A percentile compares a stretch with the other conserved stretches of the same genome.
Evolutionary conservation across 2,888 invertebrate genomes (phyloP).

Genomic region (Ptilodon capucinus): DNA sequence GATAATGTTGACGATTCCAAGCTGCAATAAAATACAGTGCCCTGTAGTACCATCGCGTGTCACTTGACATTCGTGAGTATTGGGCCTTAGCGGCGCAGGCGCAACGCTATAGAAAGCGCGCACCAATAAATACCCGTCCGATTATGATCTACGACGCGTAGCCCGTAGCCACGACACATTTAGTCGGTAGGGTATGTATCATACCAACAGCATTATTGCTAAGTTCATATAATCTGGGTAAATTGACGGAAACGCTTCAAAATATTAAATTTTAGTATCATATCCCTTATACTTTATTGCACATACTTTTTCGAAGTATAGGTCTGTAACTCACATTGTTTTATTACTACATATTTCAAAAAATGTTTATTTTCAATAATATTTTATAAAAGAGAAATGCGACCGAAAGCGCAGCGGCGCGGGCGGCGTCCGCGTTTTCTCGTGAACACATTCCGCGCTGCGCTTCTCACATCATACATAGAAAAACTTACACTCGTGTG

Average conservation of each 20-base stretch:
- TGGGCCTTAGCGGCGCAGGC: constrained; percentile 43
- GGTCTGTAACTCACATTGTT: too few species aligned
- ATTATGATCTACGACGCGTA: constrained; percentile 81
- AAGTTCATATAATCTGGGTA: constrained; percentile 1
- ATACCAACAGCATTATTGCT: constrained; percentile 4
- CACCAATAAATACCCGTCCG: constrained; percentile 78
- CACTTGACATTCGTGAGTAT: constrained; percentile 61
- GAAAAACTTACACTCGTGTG: constrained; percentile 58
- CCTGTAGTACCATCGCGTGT: constrained; percentile 57
- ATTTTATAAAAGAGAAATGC: constrained; percentile 30
- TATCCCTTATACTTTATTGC: too few species aligned
- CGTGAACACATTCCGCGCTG: constrained; percentile 58
- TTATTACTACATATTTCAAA: too few species aligned
- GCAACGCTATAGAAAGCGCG: constrained; percentile 67
- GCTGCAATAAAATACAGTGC: constrained; percentile 45
- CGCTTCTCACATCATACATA: constrained; percentile 56
- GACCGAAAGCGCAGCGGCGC: constrained; percentile 37
- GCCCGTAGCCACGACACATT: constrained; percentile 70
- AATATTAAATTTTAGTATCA: neutral
- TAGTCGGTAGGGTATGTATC: constrained; percentile 26
- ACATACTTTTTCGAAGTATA: too few species aligned
- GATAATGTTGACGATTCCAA: constrained; percentile 42
- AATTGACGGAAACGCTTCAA: neutral
- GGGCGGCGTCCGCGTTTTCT: too few species aligned
- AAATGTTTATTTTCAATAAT: too few species aligned